Conservation (phyloP, 2,797 vertebrate species). For the Octomys mimax region DNA sequence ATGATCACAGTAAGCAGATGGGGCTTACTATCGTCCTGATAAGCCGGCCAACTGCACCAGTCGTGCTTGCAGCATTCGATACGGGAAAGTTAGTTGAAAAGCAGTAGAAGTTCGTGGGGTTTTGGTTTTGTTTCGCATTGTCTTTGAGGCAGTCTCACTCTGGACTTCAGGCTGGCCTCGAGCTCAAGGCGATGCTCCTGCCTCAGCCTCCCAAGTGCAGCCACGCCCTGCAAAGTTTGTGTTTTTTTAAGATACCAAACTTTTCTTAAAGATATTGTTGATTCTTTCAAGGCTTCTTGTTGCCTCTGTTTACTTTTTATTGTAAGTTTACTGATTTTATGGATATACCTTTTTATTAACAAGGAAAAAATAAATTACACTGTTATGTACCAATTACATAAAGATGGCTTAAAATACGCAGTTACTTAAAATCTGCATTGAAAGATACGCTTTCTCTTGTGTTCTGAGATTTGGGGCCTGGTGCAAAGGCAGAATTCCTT, state of each 20-base stretch:
- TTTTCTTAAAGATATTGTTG: conserved; percentile 50
- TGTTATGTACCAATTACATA: neutral
- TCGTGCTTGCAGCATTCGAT: conserved; percentile 16
- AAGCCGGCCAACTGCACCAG: neutral
- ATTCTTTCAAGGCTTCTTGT: conserved; percentile 47
- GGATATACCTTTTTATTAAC: conserved; percentile 72
- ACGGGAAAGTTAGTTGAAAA: neutral
- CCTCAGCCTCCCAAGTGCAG: neutral
- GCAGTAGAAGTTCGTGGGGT: neutral
- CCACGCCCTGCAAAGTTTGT: neutral
- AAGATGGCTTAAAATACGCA: neutral
- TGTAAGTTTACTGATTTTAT: conserved; percentile 42
- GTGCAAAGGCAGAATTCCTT: conserved; percentile 43
- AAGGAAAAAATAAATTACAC: conserved; percentile 54
- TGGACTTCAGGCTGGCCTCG: neutral
- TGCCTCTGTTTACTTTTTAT: conserved; percentile 74
- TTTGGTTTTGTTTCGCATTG: neutral
- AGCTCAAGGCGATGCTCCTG: neutral
- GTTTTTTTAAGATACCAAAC: conserved; percentile 3
- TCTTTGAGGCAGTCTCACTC: neutral
- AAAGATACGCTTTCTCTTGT: neutral
- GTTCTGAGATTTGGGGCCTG: conserved; percentile 37
- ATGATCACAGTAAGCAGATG: neutral
- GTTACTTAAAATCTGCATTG: conserved; percentile 60
- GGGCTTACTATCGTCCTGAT: conserved; percentile 9